phyloP scores from a whole-genome alignment of 2,113 vertebrate species.

The Morone chrysops region DNA sequence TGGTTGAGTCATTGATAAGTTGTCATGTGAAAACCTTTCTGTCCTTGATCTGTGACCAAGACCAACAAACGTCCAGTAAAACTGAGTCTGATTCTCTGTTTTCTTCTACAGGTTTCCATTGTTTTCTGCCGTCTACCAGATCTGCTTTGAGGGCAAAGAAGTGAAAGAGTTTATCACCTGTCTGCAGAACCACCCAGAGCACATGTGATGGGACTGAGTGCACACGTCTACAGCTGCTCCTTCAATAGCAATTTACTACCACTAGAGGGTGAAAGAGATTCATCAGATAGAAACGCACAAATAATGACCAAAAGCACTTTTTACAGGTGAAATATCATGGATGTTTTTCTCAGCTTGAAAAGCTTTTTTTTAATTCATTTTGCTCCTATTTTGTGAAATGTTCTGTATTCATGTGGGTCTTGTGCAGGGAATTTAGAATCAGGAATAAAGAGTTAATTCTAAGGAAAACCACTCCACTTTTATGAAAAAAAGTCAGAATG shows the following conservation, averaged over 20 bases:
- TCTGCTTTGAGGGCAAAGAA: constrained; percentile 87
- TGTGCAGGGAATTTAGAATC: not conserved
- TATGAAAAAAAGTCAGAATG: constrained; percentile 11
- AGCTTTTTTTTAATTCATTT: not conserved
- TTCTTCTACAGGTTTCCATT: constrained; percentile 85
- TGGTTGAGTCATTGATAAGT: no score
- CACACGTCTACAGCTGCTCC: not conserved
- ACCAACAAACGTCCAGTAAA: no score
- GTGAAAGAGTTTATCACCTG: constrained; percentile 88
- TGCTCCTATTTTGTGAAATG: not conserved
- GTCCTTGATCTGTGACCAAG: not conserved
- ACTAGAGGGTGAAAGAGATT: constrained; percentile 50
- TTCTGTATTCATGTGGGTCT: not conserved
- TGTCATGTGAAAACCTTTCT: no score
- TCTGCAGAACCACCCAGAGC: constrained; percentile 90
- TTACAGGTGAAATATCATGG: not conserved
- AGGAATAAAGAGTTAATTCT: not conserved
- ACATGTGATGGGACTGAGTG: constrained; percentile 73
- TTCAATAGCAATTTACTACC: constrained; percentile 10
- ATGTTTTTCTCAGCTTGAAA: constrained; percentile 7
- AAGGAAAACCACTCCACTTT: not conserved
- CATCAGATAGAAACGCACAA: constrained; percentile 40
- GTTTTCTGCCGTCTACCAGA: constrained; percentile 87
- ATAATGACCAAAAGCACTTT: constrained; percentile 20
- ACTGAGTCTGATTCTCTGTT: not conserved